phyloP scores from a whole-genome alignment of 2,888 invertebrate species.

The Andrena flavipes region DNA sequence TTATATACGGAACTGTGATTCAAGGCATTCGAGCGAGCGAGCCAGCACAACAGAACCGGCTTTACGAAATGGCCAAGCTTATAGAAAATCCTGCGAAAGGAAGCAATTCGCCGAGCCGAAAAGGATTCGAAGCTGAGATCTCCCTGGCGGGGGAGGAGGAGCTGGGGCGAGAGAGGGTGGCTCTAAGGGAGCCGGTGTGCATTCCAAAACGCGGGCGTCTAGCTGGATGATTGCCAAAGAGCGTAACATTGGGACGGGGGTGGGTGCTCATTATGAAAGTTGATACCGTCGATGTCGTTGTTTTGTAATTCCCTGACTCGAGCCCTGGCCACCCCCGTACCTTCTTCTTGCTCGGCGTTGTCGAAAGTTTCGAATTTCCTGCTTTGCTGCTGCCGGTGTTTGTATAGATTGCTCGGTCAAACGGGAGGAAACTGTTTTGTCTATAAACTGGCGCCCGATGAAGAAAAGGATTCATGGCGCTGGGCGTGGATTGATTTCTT shows the following conservation, averaged over 20 bases:
- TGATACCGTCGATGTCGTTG: constrained; percentile 78
- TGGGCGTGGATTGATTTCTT: constrained; percentile 61
- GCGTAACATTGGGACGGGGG: constrained; percentile 74
- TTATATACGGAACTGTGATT: constrained; percentile 62
- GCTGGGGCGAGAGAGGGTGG: constrained; percentile 19
- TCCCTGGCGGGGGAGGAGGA: constrained; percentile 47
- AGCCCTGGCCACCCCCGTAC: constrained; percentile 31
- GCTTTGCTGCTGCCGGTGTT: constrained; percentile 55
- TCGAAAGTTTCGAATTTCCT: constrained; percentile 77
- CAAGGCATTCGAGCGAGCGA: constrained; percentile 63
- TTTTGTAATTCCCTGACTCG: constrained; percentile 77
- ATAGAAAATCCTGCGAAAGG: constrained; percentile 73
- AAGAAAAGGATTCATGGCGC: constrained; percentile 54
- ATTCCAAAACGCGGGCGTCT: constrained; percentile 65
- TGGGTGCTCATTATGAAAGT: constrained; percentile 80
- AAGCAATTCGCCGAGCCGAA: constrained; percentile 70
- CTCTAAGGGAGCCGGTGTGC: constrained; percentile 40
- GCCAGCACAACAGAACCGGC: constrained; percentile 65
- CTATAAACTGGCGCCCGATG: constrained; percentile 34
- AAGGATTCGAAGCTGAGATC: constrained; percentile 67
- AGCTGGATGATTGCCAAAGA: constrained; percentile 80
- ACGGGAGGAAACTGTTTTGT: constrained; percentile 66
- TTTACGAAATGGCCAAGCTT: constrained; percentile 72
- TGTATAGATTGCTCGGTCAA: constrained; percentile 70
- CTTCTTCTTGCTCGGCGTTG: constrained; percentile 73